Conservation (phyloP, 2,797 vertebrate species). For the Emydoidea blandingii region DNA sequence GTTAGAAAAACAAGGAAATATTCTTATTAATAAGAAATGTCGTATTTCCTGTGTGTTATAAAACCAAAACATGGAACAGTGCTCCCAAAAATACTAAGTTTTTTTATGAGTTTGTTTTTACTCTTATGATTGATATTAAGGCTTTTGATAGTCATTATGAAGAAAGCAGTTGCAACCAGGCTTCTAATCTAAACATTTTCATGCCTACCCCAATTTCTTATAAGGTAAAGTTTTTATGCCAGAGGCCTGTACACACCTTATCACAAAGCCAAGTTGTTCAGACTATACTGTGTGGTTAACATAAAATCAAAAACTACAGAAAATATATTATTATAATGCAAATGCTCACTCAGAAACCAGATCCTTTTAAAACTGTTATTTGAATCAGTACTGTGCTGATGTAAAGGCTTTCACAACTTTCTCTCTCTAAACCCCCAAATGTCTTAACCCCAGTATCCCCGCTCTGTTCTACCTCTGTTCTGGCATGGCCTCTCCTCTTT, state of each 20-base stretch:
- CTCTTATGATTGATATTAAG: neutral
- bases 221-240: neutral
- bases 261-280: neutral
- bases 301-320: neutral
- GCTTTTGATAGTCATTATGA: neutral
- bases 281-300: neutral
- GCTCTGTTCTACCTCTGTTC: neutral
- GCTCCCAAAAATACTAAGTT: neutral
- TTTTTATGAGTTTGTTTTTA: neutral
- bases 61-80: neutral
- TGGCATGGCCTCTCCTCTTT: neutral
- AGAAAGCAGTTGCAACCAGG: neutral
- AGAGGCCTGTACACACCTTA: neutral
- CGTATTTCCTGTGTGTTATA: conserved; percentile 1
- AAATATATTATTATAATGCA: neutral
- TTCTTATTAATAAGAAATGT: neutral
- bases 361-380: neutral
- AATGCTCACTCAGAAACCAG: neutral
- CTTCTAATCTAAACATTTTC: neutral
- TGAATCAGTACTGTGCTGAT: neutral
- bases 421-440: neutral
- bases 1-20: neutral
- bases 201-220: neutral
- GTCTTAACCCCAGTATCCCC: neutral
- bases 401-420: conserved; percentile 11